These are phyloP conservation scores for Ferdinandea cuprea DNA, from an alignment of 2,888 invertebrate species.

Conservation along the genomic window DNA sequence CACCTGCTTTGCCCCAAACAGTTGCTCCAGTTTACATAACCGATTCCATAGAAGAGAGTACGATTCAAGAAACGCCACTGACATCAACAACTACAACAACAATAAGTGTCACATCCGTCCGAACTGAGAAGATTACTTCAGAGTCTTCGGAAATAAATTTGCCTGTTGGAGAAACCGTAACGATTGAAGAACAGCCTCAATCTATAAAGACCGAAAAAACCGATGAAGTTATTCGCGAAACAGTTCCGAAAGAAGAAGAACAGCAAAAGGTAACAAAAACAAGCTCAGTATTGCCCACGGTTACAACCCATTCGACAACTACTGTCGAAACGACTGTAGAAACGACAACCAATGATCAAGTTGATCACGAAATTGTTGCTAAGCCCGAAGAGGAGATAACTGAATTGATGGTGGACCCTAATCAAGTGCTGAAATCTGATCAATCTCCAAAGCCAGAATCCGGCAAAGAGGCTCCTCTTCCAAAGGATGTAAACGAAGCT, in stretches of 20 bases:
- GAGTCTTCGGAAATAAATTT: slow-evolving; percentile 25
- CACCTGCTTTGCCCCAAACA: not conserved
- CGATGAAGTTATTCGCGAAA: not conserved
- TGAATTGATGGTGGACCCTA: slow-evolving; percentile 4
- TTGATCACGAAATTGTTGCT: not conserved
- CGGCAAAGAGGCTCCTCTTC: not conserved
- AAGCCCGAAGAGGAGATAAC: not conserved
- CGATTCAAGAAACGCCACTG: not conserved
- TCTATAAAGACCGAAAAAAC: not conserved
- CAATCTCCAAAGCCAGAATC: slow-evolving; percentile 3
- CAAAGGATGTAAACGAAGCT: not conserved
- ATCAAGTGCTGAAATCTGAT: not conserved
- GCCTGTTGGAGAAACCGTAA: not conserved
- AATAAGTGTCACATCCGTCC: slow-evolving; percentile 38
- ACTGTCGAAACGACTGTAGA: not conserved
- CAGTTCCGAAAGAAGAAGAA: not conserved
- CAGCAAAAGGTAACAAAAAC: no score
- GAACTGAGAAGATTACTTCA: slow-evolving; percentile 42
- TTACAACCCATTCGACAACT: not conserved
- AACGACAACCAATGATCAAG: not conserved
- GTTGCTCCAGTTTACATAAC: slow-evolving; percentile 2
- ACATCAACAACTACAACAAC: slow-evolving; percentile 26
- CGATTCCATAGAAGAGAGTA: slow-evolving; percentile 11
- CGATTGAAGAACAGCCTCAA: not conserved
- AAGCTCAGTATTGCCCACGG: not conserved